A percentile compares a stretch with the other conserved stretches of the same genome.
Evolutionary conservation across 2,888 invertebrate species (phyloP).

Genomic region (Agelastica alni): DNA sequence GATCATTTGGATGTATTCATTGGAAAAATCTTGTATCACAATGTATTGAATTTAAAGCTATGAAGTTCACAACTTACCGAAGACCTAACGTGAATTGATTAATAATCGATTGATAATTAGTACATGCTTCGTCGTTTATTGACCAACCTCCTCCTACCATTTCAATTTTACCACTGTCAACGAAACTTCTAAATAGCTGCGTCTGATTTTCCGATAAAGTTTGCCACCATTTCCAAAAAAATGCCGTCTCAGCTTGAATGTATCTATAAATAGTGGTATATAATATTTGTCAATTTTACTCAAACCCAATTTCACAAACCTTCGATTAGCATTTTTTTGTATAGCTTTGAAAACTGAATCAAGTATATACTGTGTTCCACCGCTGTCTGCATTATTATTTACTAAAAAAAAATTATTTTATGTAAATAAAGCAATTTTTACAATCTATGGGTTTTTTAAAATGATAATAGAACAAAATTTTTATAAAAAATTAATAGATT

Average conservation of each 20-base stretch:
- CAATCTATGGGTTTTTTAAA: no score
- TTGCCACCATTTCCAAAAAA: conserved; percentile 81
- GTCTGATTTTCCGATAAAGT: conserved; percentile 59
- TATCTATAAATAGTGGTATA: no score
- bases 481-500: no score
- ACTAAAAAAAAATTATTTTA: background rate
- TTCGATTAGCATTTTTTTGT: background rate
- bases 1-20: no score
- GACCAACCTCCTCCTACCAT: conserved; percentile 67
- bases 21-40: no score
- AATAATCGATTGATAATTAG: conserved; percentile 70
- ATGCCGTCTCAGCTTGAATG: conserved; percentile 80
- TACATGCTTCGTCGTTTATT: conserved; percentile 68
- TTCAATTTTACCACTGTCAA: conserved; percentile 64
- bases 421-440: no score
- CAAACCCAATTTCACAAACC: background rate
- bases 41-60: no score
- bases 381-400: background rate
- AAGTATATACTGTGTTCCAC: background rate
- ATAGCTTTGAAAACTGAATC: background rate
- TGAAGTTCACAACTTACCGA: no score
- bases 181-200: conserved; percentile 62
- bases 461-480: no score
- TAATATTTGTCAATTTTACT: no score
- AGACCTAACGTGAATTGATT: conserved; percentile 74